phyloP scores from a whole-genome alignment of 1,140 invertebrate genomes.

The Platorchestia sp. region DNA sequence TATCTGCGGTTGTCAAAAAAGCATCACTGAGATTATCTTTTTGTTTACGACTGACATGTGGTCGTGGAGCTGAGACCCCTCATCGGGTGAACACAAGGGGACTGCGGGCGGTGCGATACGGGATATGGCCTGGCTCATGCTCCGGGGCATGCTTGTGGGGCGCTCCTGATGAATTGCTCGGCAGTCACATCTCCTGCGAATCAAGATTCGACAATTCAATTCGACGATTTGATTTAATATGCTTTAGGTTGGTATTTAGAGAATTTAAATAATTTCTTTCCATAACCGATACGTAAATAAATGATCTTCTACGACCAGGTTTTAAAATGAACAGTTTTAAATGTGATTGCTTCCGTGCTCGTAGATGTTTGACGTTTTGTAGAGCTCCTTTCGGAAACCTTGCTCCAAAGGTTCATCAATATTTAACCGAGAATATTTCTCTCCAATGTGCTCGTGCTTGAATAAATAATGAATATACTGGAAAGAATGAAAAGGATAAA shows the following conservation, averaged over 20 bases:
- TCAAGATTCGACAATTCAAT: not conserved
- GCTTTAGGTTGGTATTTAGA: not conserved
- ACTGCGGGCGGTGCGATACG: slow-evolving; percentile 18
- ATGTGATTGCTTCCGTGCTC: too few relatives aligned
- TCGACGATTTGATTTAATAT: not conserved
- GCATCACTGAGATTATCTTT: slow-evolving; percentile 43
- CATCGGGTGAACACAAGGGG: not conserved
- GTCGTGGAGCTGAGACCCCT: not conserved
- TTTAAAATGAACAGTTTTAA: too few relatives aligned
- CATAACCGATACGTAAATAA: too few relatives aligned
- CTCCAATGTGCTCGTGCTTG: too few relatives aligned
- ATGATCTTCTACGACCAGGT: too few relatives aligned
- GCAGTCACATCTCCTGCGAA: not conserved
- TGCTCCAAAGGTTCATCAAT: too few relatives aligned
- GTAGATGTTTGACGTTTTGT: too few relatives aligned
- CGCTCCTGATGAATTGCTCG: not conserved
- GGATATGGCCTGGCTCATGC: not conserved
- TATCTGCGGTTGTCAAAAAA: slow-evolving; percentile 1
- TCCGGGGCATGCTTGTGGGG: not conserved
- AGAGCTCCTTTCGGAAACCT: too few relatives aligned
- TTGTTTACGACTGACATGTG: slow-evolving; percentile 29
- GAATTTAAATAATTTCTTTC: too few relatives aligned
- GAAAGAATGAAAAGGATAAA: too few relatives aligned
- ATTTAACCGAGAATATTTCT: too few relatives aligned
- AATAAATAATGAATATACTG: too few relatives aligned